These are phyloP conservation scores for Myripristis murdjan DNA, from an alignment of 2,797 vertebrate genomes.

Conservation along the genomic window DNA sequence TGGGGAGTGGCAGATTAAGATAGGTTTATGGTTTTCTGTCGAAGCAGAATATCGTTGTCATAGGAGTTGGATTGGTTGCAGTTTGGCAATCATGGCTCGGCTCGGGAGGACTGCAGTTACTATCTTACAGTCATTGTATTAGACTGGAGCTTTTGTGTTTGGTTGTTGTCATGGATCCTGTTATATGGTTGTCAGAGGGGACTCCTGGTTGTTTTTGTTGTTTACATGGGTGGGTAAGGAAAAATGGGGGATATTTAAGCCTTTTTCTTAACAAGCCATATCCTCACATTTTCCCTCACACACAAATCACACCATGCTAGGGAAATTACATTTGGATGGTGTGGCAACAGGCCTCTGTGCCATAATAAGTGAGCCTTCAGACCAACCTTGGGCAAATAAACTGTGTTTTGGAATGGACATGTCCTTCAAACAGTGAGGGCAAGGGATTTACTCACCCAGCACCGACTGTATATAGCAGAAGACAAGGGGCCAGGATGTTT, in stretches of 20 bases:
- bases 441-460: constrained; percentile 48
- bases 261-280: constrained; percentile 32
- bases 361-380: constrained; percentile 45
- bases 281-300: constrained; percentile 29
- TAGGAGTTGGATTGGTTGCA: constrained; percentile 65
- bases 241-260: constrained; percentile 55
- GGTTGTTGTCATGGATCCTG: constrained; percentile 78
- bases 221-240: constrained; percentile 67
- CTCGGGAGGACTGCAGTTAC: constrained; percentile 57
- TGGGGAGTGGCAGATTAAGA: constrained; percentile 57
- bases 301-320: constrained; percentile 52
- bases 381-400: constrained; percentile 63
- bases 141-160: constrained; percentile 55
- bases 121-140: constrained; percentile 63
- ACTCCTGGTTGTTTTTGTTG: constrained; percentile 63
- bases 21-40: constrained; percentile 74
- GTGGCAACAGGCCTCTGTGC: constrained; percentile 50
- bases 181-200: constrained; percentile 57
- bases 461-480: constrained; percentile 43
- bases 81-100: constrained; percentile 64
- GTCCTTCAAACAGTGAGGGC: constrained; percentile 60
- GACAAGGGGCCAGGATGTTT: constrained; percentile 64
- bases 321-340: constrained; percentile 53
- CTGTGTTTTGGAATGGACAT: constrained; percentile 43
- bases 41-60: constrained; percentile 70